These are phyloP conservation scores for Pitangus sulphuratus DNA, from an alignment of 2,797 vertebrate genomes.

Conservation along the genomic window DNA sequence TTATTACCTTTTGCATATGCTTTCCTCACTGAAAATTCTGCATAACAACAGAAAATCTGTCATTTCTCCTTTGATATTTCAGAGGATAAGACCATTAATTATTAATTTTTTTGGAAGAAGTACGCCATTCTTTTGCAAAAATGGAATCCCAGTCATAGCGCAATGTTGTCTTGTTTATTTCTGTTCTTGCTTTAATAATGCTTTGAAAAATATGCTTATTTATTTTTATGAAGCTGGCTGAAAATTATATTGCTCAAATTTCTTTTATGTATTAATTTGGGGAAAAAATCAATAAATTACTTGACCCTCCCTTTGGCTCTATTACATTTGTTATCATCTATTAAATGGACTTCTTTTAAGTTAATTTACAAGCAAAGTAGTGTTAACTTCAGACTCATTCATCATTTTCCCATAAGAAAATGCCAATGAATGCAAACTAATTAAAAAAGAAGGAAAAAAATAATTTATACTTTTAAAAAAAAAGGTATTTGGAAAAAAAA, in stretches of 20 bases:
- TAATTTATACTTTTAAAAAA: neutral
- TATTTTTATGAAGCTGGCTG: conserved; percentile 67
- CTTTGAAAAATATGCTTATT: conserved; percentile 66
- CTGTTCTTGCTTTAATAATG: conserved; percentile 50
- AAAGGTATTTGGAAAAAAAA: neutral
- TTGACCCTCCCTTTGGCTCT: neutral
- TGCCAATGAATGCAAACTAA: neutral
- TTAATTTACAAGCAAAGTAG: conserved; percentile 64
- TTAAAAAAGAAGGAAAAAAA: neutral
- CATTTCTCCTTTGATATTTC: conserved; percentile 25
- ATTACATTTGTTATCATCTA: conserved; percentile 25
- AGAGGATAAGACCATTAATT: conserved; percentile 47
- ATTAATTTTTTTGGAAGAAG: conserved; percentile 58
- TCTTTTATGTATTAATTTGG: conserved; percentile 37
- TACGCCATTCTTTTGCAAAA: conserved; percentile 46
- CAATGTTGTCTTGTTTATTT: conserved; percentile 43
- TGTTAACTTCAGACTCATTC: conserved; percentile 25
- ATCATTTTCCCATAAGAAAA: conserved; percentile 48
- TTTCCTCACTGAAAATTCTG: conserved; percentile 37
- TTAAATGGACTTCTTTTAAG: conserved; percentile 34
- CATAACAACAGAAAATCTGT: neutral
- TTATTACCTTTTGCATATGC: neutral
- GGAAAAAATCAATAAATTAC: neutral
- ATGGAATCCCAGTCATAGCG: conserved; percentile 39
- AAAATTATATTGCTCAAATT: conserved; percentile 68